A percentile compares a stretch with the other conserved stretches of the same genome.
Conservation (phyloP, 2,888 invertebrate genomes). For the Agrochola circellaris region DNA sequence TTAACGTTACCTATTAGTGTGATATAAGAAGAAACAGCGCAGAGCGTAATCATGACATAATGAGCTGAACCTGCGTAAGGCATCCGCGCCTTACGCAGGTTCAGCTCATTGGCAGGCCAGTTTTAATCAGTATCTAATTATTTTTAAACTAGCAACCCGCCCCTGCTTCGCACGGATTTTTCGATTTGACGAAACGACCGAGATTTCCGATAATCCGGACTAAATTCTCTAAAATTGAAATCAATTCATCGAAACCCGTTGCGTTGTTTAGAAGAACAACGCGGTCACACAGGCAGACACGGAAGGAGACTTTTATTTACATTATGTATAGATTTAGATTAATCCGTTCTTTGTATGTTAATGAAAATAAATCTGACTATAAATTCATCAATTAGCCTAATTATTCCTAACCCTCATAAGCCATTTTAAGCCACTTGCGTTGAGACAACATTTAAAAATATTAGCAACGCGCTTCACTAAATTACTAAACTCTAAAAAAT, state of each 20-base stretch:
- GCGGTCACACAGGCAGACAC: not conserved
- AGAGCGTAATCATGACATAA: conserved; percentile 53
- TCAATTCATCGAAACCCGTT: not conserved
- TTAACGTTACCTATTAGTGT: conserved; percentile 42
- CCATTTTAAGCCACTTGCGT: not conserved
- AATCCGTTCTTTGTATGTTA: not conserved
- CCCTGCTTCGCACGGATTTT: not conserved
- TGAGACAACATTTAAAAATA: not conserved
- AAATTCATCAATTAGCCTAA: not conserved
- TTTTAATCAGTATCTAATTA: not conserved
- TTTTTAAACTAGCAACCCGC: not conserved
- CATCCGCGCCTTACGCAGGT: no score
- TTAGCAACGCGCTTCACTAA: not conserved
- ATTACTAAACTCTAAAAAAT: not conserved
- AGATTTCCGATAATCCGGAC: not conserved
- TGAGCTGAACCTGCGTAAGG: conserved; percentile 25
- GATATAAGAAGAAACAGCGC: conserved; percentile 53
- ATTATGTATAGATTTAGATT: not conserved
- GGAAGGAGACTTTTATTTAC: not conserved
- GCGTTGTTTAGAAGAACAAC: not conserved
- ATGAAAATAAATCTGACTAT: conserved; percentile 1
- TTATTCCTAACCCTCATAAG: not conserved
- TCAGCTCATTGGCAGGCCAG: not conserved
- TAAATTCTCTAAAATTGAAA: not conserved
- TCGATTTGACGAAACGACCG: not conserved